Percentiles rank a stretch among this genome's conserved stretches.
Conservation (phyloP, 2,113 vertebrate species). For the Neogale vison region DNA sequence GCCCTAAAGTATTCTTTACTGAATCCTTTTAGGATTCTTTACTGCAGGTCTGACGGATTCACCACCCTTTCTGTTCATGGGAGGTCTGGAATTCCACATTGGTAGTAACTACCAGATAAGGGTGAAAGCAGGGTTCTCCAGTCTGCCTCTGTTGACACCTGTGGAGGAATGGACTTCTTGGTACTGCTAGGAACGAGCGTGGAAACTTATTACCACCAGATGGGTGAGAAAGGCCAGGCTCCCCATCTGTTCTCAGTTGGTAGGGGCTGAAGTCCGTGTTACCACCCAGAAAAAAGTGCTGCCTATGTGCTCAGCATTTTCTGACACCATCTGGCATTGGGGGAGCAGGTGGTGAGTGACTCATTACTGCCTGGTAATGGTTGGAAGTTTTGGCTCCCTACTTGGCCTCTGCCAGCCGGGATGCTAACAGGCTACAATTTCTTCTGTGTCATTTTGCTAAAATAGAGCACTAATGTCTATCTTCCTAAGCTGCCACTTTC, state of each 20-base stretch:
- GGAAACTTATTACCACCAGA: not conserved
- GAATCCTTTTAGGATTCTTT: not conserved
- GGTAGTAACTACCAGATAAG: not conserved
- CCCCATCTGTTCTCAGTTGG: not conserved
- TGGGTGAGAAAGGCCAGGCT: not conserved
- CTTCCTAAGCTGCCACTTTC: not conserved
- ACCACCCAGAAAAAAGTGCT: not conserved
- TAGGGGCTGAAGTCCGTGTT: not conserved
- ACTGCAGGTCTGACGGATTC: not conserved
- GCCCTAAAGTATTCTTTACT: not conserved
- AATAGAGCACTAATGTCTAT: not conserved
- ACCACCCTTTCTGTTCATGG: not conserved
- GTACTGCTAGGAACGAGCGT: not conserved
- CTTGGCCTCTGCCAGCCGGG: not conserved
- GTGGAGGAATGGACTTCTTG: not conserved
- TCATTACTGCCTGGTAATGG: not conserved
- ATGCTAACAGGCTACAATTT: not conserved
- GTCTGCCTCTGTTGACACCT: not conserved
- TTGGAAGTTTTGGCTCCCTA: not conserved
- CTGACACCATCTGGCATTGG: not conserved
- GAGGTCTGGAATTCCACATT: not conserved
- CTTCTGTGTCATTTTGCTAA: not conserved
- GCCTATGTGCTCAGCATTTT: not conserved
- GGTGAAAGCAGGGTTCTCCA: not conserved
- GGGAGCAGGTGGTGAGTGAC: not conserved